Base-by-base conservation (phyloP, 2,797 vertebrate species). In the Uromys caudimaculatus region DNA sequence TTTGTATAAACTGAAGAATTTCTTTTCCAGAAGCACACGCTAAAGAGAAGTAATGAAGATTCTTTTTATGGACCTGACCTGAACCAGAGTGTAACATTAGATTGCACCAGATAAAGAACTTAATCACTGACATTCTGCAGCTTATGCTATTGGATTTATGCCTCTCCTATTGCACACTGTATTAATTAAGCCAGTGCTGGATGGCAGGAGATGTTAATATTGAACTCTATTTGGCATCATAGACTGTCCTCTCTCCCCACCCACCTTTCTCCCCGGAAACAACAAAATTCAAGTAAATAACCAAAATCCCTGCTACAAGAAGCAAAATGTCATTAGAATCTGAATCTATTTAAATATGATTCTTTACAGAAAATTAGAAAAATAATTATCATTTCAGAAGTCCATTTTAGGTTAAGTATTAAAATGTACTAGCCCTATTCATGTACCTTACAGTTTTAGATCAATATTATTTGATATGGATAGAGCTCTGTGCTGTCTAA, bases 281-380 rank as follows among this genome's bases (percentile, higher is more conserved):
- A 96, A 5, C 56, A 91, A 90, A 95, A 56, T 14, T 62, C 47
- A 85, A 95, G 23, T 82, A 90, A 92, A 90, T n/a, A 90, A 86
- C 35, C 50, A 52, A 60, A 88, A 92, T 75, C 1, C 17, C 60
- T 3, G 92, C 44, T 71, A 77, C 11, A 54, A 67, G 73, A 76
- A 92, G 4, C 9, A 69, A 83, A 76, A 77, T 69, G 32, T 41
- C 35, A 29, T 67, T 84, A 88, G 41, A 35, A 50, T 64, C 71
- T 75, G n/a, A 86, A 78, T 94, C 7, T 32, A 54, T 69, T 90
- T 90, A 88, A 89, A 90, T 44, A 27, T 60, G 47, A 69, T 67
- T 91, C 85, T 96, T 78, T 38, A 32, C 41, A 76, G 29, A 92
- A 86, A 95, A 84, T 69, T 4, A 88, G n/a, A 38, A 92, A 90